These are phyloP conservation scores for Channa argus DNA, from an alignment of 2,113 vertebrate species.

Conservation along the genomic window DNA sequence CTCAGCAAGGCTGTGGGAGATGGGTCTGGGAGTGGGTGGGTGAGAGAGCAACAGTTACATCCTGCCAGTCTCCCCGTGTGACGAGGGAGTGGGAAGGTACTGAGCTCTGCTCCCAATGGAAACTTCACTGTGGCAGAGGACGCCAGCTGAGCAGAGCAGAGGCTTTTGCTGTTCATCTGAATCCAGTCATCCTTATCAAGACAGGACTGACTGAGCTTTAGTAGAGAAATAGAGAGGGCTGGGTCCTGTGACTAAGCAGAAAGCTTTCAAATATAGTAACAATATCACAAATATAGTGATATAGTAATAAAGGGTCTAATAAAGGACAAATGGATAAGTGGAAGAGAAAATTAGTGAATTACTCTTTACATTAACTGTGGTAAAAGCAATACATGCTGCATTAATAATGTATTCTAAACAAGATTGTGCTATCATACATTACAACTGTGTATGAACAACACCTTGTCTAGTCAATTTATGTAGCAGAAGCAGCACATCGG, in stretches of 20 bases:
- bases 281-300: not conserved
- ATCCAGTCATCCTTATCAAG: constrained; percentile 61
- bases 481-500: not conserved
- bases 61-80: constrained; percentile 31
- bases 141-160: constrained; percentile 58
- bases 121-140: constrained; percentile 50
- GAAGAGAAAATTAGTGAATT: not conserved
- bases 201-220: constrained; percentile 53
- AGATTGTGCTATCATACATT: not conserved
- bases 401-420: not conserved
- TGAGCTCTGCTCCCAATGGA: constrained; percentile 62
- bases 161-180: constrained; percentile 64
- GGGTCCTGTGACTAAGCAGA: constrained; percentile 17
- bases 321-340: not conserved
- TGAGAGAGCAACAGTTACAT: constrained; percentile 51
- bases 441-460: not conserved
- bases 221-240: constrained; percentile 36
- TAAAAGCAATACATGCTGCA: not conserved
- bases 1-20: constrained; percentile 32
- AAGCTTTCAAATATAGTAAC: constrained; percentile 23
- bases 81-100: constrained; percentile 34
- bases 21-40: constrained; percentile 9
- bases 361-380: not conserved
- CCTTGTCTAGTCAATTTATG: not conserved
- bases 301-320: constrained; percentile 24